Base-by-base conservation (phyloP, 2,888 invertebrate species). In the Acrobasis consociella region DNA sequence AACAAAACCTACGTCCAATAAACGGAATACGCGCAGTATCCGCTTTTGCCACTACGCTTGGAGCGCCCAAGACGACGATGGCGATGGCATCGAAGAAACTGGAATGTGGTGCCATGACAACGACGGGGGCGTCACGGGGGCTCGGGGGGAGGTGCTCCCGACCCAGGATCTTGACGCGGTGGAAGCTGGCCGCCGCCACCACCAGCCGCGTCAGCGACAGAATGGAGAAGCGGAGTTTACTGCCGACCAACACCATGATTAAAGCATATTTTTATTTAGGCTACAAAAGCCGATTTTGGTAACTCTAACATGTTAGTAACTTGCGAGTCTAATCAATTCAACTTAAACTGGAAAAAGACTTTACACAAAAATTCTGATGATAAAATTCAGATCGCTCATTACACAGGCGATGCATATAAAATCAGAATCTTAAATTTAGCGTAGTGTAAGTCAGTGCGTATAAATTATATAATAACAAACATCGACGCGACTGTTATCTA, bases 81-180 rank as follows among this genome's bases (percentile, higher is more conserved):
- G 96, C 94, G 69, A 98, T 94, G 65, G 97, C 96, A 89, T 99
- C 99, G 89, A 97, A 96, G 94, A 96, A 98, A 64, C 96, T 95
- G 49, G 98, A 98, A 85, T 99, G 99, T 3, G 98, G 98, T 5
- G 97, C 98, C 67, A 97, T 94, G 63, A 96, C 96, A 68, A 98
- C 90, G 70, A 98, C 95, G 1, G 98, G 97, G 5, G 98, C 98
- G 70, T 96, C 96, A 22, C 96, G 73, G 15, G 80, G 86, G 71
- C 80, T 80, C 10, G 86, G 82, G 80, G 82, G 93, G 83, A 86
- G 69, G 75, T 90, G 86, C 71, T 86, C 83, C 70, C 93, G 93
- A 60, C 98, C 98, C 82, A 95, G 95, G 73, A 96, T 94, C 74
- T 94, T 94, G 71, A 98, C 94, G 74, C 95, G 94, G 79, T 97